A percentile compares a stretch with the other conserved stretches of the same genome.
Conservation (phyloP, 1,140 invertebrate genomes). For the Coelopa frigida region DNA sequence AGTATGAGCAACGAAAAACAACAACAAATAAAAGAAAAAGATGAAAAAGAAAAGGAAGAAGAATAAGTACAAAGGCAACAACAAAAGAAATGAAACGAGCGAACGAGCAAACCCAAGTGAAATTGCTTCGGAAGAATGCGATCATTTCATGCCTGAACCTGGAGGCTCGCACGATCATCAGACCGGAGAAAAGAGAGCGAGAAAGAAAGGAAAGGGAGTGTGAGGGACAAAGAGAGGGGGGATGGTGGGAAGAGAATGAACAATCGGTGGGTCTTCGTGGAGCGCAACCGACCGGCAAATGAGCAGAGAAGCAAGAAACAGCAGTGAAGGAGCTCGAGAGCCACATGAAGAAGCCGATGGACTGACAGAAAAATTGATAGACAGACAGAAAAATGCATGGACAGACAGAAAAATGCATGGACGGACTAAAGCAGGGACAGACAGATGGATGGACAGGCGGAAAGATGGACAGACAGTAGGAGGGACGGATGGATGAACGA, state of each 20-base stretch:
- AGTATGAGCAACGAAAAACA: too few relatives aligned
- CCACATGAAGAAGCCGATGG: slow-evolving; percentile 7
- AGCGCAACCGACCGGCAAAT: slow-evolving; percentile 35
- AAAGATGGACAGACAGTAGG: too few relatives aligned
- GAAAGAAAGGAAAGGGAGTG: background rate
- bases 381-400: slow-evolving; percentile 7
- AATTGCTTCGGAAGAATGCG: slow-evolving; percentile 15
- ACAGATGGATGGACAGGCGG: too few relatives aligned
- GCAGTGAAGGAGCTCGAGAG: too few relatives aligned
- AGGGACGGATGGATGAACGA: too few relatives aligned
- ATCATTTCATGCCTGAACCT: slow-evolving; percentile 16
- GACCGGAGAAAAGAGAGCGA: background rate
- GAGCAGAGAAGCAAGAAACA: slow-evolving; percentile 16
- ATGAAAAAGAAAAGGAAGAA: slow-evolving; percentile 20
- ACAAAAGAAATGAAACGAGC: too few relatives aligned
- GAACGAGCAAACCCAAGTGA: too few relatives aligned
- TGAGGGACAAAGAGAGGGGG: background rate
- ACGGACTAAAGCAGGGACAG: too few relatives aligned
- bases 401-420: slow-evolving; percentile 9
- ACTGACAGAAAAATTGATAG: slow-evolving; percentile 8
- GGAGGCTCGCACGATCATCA: background rate
- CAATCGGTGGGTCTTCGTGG: slow-evolving; percentile 2
- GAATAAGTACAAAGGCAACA: too few relatives aligned
- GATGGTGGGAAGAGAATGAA: background rate
- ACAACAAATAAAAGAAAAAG: slow-evolving; percentile 27